phyloP scores from a whole-genome alignment of 2,888 invertebrate genomes.

The Amorpha juglandis region DNA sequence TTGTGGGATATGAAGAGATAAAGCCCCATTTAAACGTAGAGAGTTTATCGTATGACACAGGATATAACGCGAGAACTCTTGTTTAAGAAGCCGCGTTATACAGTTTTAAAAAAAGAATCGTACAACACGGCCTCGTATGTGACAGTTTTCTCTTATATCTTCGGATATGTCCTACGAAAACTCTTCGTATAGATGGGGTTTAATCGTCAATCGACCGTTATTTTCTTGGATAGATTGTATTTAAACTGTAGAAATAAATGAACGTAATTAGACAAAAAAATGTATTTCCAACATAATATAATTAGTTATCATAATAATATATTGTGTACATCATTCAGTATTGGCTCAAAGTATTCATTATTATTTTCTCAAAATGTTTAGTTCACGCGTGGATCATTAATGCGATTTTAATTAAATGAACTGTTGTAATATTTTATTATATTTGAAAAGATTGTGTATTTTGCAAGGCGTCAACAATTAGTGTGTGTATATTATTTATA shows the following conservation, averaged over 20 bases:
- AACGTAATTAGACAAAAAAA: constrained; percentile 13
- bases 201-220: background rate
- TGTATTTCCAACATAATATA: constrained; percentile 14
- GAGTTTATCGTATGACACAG: background rate
- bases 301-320: constrained; percentile 36
- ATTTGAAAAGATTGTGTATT: background rate
- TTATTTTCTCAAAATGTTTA: constrained; percentile 41
- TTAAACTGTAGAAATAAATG: constrained; percentile 6
- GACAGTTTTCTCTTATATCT: too few species aligned
- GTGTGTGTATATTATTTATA: background rate
- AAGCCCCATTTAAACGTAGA: too few species aligned
- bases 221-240: constrained; percentile 5
- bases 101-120: too few species aligned
- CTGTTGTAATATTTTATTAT: constrained; percentile 6
- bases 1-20: background rate
- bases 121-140: too few species aligned
- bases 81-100: too few species aligned
- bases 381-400: constrained; percentile 38
- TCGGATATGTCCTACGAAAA: too few species aligned
- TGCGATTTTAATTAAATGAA: constrained; percentile 32
- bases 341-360: constrained; percentile 77
- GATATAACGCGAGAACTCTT: too few species aligned
- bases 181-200: too few species aligned
- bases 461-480: background rate
- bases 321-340: constrained; percentile 60